Evolutionary conservation across 1,140 invertebrate species (phyloP).

Genomic region (Philopotamus ludificatus): DNA sequence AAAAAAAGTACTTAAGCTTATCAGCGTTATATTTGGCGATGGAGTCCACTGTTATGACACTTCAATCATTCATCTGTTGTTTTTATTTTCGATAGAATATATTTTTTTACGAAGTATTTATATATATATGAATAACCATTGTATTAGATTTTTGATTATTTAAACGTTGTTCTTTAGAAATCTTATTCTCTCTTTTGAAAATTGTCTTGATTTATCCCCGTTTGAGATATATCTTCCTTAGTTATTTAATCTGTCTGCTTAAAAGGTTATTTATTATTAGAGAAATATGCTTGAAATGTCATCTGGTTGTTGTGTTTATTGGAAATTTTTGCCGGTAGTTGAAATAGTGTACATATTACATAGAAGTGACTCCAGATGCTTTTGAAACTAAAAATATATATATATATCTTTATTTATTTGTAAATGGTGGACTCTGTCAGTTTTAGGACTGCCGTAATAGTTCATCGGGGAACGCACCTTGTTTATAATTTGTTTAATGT

Average conservation of each 20-base stretch:
- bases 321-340: constrained; percentile 32
- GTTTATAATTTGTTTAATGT: constrained; percentile 43
- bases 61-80: not conserved
- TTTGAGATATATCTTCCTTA: constrained; percentile 30
- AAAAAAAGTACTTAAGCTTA: constrained; percentile 16
- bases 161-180: not conserved
- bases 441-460: constrained; percentile 31
- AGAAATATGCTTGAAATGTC: constrained; percentile 32
- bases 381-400: no score
- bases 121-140: constrained; percentile 15
- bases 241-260: constrained; percentile 26
- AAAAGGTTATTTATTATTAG: no score
- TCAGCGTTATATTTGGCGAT: constrained; percentile 13
- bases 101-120: constrained; percentile 17
- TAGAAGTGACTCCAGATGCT: constrained; percentile 33
- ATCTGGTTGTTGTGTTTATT: constrained; percentile 40
- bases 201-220: constrained; percentile 19
- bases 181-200: constrained; percentile 3
- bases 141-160: not conserved
- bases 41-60: constrained; percentile 21
- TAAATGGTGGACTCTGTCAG: constrained; percentile 36
- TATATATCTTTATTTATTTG: constrained; percentile 27
- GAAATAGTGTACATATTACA: constrained; percentile 32
- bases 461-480: constrained; percentile 40
- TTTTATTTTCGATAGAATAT: constrained; percentile 16